These are phyloP conservation scores for Indicator indicator DNA, from an alignment of 2,113 vertebrate genomes.

Conservation along the genomic window DNA sequence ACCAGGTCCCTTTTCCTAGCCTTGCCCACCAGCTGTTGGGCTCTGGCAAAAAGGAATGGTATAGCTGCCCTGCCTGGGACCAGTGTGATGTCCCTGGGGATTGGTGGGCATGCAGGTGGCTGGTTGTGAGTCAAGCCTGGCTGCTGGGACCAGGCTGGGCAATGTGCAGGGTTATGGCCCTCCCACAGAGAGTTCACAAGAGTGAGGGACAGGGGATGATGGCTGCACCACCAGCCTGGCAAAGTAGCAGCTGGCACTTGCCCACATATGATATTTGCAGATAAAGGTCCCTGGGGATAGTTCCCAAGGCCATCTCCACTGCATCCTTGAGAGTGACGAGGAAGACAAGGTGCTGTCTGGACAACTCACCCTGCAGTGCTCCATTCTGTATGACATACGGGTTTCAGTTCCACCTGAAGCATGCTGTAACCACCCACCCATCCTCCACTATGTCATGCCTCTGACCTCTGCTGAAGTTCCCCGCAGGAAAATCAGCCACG, in stretches of 20 bases:
- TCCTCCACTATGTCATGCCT: background rate
- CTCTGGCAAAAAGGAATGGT: background rate
- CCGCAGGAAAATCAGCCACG: background rate
- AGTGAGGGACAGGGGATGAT: background rate
- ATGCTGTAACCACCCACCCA: background rate
- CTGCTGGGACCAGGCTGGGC: background rate
- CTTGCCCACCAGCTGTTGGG: background rate
- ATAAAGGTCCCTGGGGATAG: background rate
- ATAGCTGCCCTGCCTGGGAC: fast-evolving
- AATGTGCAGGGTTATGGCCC: fast-evolving
- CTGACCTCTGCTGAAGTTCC: background rate
- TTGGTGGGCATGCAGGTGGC: background rate
- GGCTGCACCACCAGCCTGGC: background rate
- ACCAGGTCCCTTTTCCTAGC: fast-evolving
- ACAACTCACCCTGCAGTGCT: background rate
- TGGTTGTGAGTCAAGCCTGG: background rate
- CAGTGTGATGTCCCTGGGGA: fast-evolving
- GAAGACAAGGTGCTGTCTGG: fast-evolving
- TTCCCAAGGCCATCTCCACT: background rate
- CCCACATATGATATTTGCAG: fast-evolving
- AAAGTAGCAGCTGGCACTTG: background rate
- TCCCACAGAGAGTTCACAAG: fast-evolving
- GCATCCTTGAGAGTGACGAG: background rate
- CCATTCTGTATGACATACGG: background rate
- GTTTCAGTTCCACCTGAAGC: background rate